Conservation (phyloP, 2,888 invertebrate species). For the Opisthograptis luteolata region DNA sequence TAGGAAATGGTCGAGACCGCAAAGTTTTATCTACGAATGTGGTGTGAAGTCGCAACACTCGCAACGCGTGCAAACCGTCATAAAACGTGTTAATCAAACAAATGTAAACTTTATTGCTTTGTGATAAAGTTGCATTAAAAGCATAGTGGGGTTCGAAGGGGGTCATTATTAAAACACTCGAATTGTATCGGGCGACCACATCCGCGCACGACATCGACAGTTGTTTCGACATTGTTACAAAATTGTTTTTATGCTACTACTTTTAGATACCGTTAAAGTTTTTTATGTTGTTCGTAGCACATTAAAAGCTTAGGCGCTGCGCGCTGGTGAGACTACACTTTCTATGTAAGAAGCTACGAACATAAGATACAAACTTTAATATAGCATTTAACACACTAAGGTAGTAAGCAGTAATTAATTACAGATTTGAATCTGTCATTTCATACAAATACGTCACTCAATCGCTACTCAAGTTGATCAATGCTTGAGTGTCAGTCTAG, state of each 20-base stretch:
- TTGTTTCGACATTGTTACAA: slow-evolving; percentile 30
- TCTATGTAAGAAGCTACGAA: no score
- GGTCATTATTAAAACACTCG: slow-evolving; percentile 23
- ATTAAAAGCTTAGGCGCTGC: neutral
- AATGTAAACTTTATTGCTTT: slow-evolving; percentile 29
- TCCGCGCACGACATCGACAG: slow-evolving; percentile 44
- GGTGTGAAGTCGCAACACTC: slow-evolving; percentile 39
- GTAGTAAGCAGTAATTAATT: no score
- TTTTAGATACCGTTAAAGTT: slow-evolving; percentile 5
- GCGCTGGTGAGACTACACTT: neutral
- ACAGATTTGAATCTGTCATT: no score
- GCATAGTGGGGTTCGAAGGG: slow-evolving; percentile 7
- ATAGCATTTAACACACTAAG: no score
- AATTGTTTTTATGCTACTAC: slow-evolving; percentile 22
- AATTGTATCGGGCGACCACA: slow-evolving; percentile 45
- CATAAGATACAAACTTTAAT: no score
- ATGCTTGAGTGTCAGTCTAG: no score
- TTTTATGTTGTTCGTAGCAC: neutral
- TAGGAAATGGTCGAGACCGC: slow-evolving; percentile 54
- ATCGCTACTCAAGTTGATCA: no score
- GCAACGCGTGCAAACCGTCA: slow-evolving; percentile 29
- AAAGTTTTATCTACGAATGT: slow-evolving; percentile 48
- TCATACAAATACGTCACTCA: no score
- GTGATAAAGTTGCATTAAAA: slow-evolving; percentile 24
- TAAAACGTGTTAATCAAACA: slow-evolving; percentile 22